Conservation (phyloP, 1,140 invertebrate genomes). For the Neoseiulus cucumeris region DNA sequence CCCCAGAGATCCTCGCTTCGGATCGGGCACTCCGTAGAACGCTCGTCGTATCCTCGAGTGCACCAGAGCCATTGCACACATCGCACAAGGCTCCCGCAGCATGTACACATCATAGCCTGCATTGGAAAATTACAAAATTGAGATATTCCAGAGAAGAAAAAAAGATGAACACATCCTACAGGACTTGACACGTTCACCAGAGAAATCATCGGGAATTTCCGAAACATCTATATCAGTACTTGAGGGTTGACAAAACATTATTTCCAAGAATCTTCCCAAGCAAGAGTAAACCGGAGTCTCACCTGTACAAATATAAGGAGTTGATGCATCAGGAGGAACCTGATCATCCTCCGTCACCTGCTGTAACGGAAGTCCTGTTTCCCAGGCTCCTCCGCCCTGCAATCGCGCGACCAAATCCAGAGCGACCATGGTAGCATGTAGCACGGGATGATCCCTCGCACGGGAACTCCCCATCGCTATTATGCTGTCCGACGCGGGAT, state of each 20-base stretch:
- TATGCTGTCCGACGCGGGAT: constrained; percentile 23
- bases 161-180: too few species aligned
- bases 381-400: constrained; percentile 59
- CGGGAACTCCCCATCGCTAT: constrained; percentile 41
- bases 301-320: constrained; percentile 21
- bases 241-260: too few species aligned
- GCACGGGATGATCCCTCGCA: constrained; percentile 42
- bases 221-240: too few species aligned
- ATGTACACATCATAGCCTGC: constrained; percentile 59
- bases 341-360: not conserved
- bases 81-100: constrained; percentile 63
- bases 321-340: not conserved
- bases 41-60: constrained; percentile 61
- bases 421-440: constrained; percentile 63
- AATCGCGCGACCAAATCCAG: constrained; percentile 59
- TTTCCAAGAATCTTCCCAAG: too few species aligned
- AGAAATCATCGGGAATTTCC: not conserved
- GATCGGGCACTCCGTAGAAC: constrained; percentile 46
- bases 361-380: constrained; percentile 16
- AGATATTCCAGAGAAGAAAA: not conserved
- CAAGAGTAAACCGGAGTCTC: not conserved
- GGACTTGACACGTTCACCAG: too few species aligned
- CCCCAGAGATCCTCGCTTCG: constrained; percentile 43
- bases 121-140: not conserved
- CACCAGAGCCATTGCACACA: constrained; percentile 77